A percentile compares a stretch with the other conserved stretches of the same genome.
phyloP scores from a whole-genome alignment of 2,113 vertebrate species.

The Herpetotheres cachinnans region DNA sequence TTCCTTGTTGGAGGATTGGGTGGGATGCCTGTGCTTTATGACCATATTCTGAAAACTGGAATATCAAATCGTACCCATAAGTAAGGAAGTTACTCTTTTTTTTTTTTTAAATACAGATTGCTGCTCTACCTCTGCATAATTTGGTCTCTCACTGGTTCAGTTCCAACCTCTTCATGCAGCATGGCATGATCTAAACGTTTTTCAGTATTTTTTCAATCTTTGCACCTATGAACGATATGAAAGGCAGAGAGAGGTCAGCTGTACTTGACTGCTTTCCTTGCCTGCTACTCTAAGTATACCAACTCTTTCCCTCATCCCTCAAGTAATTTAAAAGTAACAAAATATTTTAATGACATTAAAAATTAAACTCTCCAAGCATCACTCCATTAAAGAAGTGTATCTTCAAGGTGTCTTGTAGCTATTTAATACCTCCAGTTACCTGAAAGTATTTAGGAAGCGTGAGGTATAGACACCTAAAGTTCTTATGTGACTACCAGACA shows the following conservation, averaged over 20 bases:
- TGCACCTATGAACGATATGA: neutral
- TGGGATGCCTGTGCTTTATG: neutral
- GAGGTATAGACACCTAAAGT: neutral
- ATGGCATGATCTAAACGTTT: neutral
- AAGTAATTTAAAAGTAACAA: neutral
- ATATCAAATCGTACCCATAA: neutral
- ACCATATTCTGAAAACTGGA: neutral
- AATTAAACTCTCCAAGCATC: neutral
- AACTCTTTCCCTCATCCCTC: neutral
- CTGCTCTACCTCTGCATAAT: neutral
- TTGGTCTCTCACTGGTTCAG: neutral
- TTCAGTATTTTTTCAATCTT: neutral
- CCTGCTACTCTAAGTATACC: neutral
- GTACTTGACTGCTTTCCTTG: neutral
- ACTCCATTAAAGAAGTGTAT: neutral
- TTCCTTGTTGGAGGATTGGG: neutral
- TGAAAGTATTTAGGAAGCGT: neutral
- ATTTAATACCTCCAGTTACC: neutral
- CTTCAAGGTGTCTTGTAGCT: neutral
- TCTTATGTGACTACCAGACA: neutral
- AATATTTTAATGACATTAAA: neutral
- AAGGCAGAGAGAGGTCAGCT: neutral
- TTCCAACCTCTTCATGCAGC: neutral
- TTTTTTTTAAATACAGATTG: neutral
- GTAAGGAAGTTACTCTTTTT: neutral